These are phyloP conservation scores for Eira barbara DNA, from an alignment of 2,113 vertebrate species.

Conservation along the genomic window DNA sequence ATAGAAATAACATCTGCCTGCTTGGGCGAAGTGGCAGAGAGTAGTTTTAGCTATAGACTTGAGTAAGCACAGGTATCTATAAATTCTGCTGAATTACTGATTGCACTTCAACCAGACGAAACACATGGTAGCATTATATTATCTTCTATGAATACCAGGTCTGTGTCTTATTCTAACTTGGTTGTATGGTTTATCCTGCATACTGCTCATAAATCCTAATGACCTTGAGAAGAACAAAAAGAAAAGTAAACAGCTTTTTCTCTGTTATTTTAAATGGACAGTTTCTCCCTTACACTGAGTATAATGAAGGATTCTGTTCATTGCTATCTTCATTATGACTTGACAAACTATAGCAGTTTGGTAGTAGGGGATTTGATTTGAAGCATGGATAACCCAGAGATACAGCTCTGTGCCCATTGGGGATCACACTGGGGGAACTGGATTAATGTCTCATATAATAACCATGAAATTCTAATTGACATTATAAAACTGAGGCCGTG, in stretches of 20 bases:
- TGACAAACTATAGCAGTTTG: conserved; percentile 63
- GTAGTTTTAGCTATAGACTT: background rate
- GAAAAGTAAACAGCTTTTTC: background rate
- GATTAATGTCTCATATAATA: conserved; percentile 60
- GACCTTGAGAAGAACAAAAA: background rate
- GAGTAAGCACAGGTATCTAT: background rate
- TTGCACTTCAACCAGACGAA: background rate
- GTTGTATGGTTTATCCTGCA: background rate
- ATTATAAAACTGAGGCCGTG: conserved; percentile 64
- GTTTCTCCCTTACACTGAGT: conserved; percentile 66
- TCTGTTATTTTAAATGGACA: background rate
- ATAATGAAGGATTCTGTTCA: conserved; percentile 74
- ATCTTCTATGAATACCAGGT: background rate
- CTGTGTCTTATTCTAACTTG: background rate
- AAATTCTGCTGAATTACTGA: background rate
- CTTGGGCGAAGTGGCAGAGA: background rate
- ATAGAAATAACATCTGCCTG: background rate
- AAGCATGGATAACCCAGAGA: conserved; percentile 64
- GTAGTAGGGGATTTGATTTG: conserved; percentile 41
- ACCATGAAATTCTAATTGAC: conserved; percentile 53
- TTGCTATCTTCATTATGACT: conserved; percentile 57
- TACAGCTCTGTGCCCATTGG: conserved; percentile 66
- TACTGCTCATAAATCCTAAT: background rate
- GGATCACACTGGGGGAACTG: conserved; percentile 53
- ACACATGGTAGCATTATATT: background rate